These are phyloP conservation scores for Yoshiicerus persimilis DNA, from an alignment of 1,140 invertebrate genomes.

Conservation along the genomic window DNA sequence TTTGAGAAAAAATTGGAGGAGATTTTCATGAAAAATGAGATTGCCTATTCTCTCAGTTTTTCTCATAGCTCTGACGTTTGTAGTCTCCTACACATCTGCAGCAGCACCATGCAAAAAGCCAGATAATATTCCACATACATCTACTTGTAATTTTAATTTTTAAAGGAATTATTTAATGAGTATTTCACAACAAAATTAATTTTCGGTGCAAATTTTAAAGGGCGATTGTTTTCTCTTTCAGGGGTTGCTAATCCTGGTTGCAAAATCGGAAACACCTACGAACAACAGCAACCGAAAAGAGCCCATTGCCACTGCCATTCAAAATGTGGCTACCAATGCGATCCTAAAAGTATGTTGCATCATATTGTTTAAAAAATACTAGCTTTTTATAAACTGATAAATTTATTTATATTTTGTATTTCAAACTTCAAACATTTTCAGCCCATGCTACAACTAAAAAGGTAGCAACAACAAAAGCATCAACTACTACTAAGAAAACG, in stretches of 20 bases:
- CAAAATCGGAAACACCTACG: neutral
- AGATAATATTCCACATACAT: neutral
- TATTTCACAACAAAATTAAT: too few species aligned
- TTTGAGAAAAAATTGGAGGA: neutral
- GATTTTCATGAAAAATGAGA: too few species aligned
- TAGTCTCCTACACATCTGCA: neutral
- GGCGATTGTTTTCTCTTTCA: neutral
- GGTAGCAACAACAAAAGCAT: too few species aligned
- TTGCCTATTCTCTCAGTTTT: neutral
- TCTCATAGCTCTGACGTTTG: neutral
- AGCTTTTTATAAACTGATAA: neutral
- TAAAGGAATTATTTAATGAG: too few species aligned
- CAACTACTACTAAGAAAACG: neutral
- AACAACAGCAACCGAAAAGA: neutral
- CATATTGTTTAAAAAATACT: neutral
- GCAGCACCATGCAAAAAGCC: neutral
- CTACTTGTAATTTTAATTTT: neutral
- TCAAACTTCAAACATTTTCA: neutral
- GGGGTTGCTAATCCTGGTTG: neutral
- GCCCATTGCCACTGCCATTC: neutral
- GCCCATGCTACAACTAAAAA: neutral
- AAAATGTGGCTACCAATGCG: neutral
- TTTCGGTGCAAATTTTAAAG: neutral
- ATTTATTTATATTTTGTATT: neutral
- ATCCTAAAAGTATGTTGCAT: neutral